Base-by-base conservation (phyloP, 2,797 vertebrate genomes). In the Anolis apletophallus region DNA sequence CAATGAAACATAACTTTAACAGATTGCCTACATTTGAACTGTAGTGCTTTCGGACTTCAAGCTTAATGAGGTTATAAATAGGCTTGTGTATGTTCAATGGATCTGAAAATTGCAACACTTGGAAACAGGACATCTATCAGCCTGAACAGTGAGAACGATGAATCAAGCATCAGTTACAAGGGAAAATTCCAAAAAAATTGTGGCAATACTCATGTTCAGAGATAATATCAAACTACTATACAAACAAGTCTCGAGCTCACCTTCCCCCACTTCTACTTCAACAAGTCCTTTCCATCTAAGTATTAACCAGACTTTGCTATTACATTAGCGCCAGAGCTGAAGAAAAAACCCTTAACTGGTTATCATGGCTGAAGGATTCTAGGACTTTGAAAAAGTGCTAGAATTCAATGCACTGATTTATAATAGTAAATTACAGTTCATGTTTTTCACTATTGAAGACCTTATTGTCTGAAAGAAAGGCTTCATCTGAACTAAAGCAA, bases 1-100 rank as follows among this genome's bases (percentile, higher is more conserved):
- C 88, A 94, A 92, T 87, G 91, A 91, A 89, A 83, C 84, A n/a
- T n/a, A 12, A 3, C 90, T 91, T 92, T 86, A 94, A 92, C 90
- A 90, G 93, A 69, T 89, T 91, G 94, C 89, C 88, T 95, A 93
- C 89, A 89, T 94, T 93, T 93, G 93, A 94, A 87, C 91, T 77
- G 88, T 85, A 64, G 61, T 91, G 94, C 92, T 94, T 93, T 92
- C 87, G 91, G 93, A 93, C 93, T 93, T 88, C 80, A 91, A 83
- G 88, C 84, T 92, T 94, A 92, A 95, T 91, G 91, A 94, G 75
- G 86, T 1, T 81, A 90, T 88, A 92, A 91, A 91, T 88, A 84
- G 91, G 88, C 93, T 95, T 90, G 12, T 64, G 29, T 11, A 29
- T 29, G 26, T 64, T 64, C 11, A 26, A 64, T 1, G 61, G 26